These are phyloP conservation scores for Eristalis tenax DNA, from an alignment of 2,888 invertebrate species.

Conservation along the genomic window DNA sequence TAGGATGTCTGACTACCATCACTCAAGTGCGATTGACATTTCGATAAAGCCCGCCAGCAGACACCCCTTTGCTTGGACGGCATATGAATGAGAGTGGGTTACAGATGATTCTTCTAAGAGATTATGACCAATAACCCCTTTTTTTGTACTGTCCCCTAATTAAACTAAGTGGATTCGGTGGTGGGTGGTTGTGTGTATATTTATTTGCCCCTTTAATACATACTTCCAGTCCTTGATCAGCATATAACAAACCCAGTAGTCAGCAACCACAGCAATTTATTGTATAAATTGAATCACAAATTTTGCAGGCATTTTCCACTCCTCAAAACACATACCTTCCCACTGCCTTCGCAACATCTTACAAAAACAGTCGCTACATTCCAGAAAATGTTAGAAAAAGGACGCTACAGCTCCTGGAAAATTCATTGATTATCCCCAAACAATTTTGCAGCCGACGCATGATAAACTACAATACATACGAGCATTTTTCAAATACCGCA, in stretches of 20 bases:
- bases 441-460: not conserved
- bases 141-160: not conserved
- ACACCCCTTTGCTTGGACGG: not conserved
- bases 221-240: not conserved
- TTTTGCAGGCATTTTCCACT: not conserved
- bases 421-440: not conserved
- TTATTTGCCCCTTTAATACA: not conserved
- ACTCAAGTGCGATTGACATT: not conserved
- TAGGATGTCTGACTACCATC: conserved; percentile 10
- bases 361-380: not conserved
- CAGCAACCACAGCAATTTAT: not conserved
- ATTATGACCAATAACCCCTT: not conserved
- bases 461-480: not conserved
- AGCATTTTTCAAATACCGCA: not conserved
- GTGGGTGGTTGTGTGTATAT: not conserved
- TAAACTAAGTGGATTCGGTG: not conserved
- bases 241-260: not conserved
- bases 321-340: no score
- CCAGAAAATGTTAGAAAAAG: not conserved
- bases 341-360: not conserved
- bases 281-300: conserved; percentile 5
- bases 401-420: not conserved
- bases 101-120: not conserved
- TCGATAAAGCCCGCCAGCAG: not conserved
- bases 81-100: not conserved